A percentile compares a stretch with the other conserved stretches of the same genome.
Evolutionary conservation across 2,888 invertebrate species (phyloP).

Genomic region (Stenchaetothrips biformis): DNA sequence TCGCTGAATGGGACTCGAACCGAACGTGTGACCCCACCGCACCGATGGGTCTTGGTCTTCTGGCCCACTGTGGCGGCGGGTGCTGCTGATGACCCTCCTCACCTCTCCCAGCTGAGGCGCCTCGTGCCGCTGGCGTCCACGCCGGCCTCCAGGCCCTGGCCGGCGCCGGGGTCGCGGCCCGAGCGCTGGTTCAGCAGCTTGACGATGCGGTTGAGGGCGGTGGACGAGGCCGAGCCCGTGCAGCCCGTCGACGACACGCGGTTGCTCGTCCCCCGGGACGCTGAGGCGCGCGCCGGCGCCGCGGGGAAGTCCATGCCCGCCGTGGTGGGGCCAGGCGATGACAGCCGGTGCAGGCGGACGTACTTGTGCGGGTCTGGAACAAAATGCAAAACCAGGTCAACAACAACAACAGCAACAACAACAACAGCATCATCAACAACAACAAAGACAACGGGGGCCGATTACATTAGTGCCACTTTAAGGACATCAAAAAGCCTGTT

Average conservation of each 20-base stretch:
- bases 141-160: slow-evolving; percentile 40
- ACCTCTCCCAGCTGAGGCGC: slow-evolving; percentile 62
- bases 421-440: no score
- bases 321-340: neutral
- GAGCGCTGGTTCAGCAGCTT: slow-evolving; percentile 28
- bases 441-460: no score
- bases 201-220: slow-evolving; percentile 29
- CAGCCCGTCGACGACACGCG: slow-evolving; percentile 26
- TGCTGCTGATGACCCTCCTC: slow-evolving; percentile 37
- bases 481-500: no score
- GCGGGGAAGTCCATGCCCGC: slow-evolving; percentile 45
- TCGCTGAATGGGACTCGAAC: no score
- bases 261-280: slow-evolving; percentile 27
- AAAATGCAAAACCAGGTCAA: neutral
- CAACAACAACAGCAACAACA: no score
- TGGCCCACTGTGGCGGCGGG: neutral
- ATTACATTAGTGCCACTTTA: no score
- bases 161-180: neutral
- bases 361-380: neutral
- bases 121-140: slow-evolving; percentile 51
- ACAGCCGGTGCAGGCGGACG: slow-evolving; percentile 1
- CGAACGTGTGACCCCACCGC: no score
- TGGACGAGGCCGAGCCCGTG: slow-evolving; percentile 25
- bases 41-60: no score
- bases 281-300: slow-evolving; percentile 44